Conservation (phyloP, 2,888 invertebrate species). For the Callyntrura guangdongensis region DNA sequence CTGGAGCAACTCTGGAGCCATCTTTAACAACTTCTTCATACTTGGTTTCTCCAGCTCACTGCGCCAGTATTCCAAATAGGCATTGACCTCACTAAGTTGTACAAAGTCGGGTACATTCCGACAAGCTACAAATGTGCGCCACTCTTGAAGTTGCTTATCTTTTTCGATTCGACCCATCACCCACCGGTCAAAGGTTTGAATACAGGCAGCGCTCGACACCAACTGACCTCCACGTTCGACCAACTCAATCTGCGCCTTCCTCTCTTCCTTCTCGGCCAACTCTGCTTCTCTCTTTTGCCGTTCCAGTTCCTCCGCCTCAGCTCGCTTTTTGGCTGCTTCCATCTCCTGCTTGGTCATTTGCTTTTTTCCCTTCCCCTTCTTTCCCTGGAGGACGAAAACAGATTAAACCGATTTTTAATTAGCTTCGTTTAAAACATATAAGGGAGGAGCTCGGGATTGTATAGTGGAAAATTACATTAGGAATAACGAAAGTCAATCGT, state of each 20-base stretch:
- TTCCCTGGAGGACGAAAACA: no score
- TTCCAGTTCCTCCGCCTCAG: conserved; percentile 78
- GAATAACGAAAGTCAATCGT: not conserved
- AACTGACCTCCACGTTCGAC: conserved; percentile 74
- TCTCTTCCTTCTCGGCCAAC: conserved; percentile 58
- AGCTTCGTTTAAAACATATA: no score
- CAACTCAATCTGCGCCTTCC: conserved; percentile 73
- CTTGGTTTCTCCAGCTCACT: conserved; percentile 72
- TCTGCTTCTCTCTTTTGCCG: conserved; percentile 73
- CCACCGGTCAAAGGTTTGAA: conserved; percentile 80
- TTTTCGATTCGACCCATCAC: conserved; percentile 74
- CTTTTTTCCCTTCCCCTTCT: conserved; percentile 52
- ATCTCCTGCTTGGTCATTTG: conserved; percentile 73
- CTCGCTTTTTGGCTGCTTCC: conserved; percentile 79
- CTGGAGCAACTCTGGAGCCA: conserved; percentile 81
- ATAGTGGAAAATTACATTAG: no score
- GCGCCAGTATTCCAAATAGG: conserved; percentile 82
- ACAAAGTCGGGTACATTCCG: conserved; percentile 81
- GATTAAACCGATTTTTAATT: no score
- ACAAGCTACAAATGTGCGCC: conserved; percentile 81
- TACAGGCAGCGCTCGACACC: conserved; percentile 74
- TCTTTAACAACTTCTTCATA: conserved; percentile 78
- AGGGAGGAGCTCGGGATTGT: no score
- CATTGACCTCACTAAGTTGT: conserved; percentile 81
- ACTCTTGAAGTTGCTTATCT: conserved; percentile 72